Base-by-base conservation (phyloP, 2,888 invertebrate species). In the Harpagoxenus sublaevis region DNA sequence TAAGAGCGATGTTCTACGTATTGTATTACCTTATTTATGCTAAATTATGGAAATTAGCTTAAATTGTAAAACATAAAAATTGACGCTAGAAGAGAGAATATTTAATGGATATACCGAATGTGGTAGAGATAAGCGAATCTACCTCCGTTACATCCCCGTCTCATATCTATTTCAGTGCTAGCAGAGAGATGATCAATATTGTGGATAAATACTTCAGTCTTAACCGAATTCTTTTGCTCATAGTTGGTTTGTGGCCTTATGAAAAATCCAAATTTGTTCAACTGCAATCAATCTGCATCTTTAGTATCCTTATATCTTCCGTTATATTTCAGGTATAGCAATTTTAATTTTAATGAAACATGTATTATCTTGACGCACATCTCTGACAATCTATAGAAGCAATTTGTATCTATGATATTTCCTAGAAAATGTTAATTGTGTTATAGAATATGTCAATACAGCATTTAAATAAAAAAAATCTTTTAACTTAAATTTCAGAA, bases 231-330 rank as follows among this genome's bases (percentile, higher is more conserved):
- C 48, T 75, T 2, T 4, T 75, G 35, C 2, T 48, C 1, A 3
- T n/a, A 15, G 6, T 75, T 62, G 62, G 75, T 9, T 75, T 75
- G 9, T 75, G 62, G 75, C 75, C 75, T 51, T 62, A 63, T 23
- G 8, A 75, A 15, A 35, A 63, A 15, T 62, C 75, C 0, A 63
- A 10, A 23, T 9, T 39, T 23, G 2, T 8, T 23, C n/a, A 18
- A 35, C 12, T 75, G 12, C 75, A 63, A 15, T 4, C 15, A 31
- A 48, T 62, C 18, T 63, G 31, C 8, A 23, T 42, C 2, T 63
- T 18, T 48, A 35, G n/a, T 10, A 48, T 48, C 15, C 4, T 62
- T 0, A 15, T 48, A 75, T 51, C 15, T 48, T 2, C 15, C n/a
- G 35, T 75, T 75, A 3, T 62, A 75, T 48, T 51, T 62, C 75